Conservation (phyloP, 2,888 invertebrate species). For the Chloromyia formosa region DNA sequence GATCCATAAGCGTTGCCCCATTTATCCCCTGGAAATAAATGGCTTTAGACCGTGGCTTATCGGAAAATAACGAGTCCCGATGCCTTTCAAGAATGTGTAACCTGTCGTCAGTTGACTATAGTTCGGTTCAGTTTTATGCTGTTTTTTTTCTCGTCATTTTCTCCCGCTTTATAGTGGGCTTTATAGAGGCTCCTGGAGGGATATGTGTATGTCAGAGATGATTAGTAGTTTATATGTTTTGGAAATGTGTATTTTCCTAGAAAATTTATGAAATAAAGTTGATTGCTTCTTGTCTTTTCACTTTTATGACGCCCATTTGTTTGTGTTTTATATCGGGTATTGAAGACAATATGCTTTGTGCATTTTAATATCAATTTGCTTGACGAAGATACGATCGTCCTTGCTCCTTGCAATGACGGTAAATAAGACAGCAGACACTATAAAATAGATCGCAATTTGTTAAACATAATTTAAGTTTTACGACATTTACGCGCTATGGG, state of each 20-base stretch:
- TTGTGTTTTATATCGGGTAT: not conserved
- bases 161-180: conserved; percentile 10
- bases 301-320: conserved; percentile 20
- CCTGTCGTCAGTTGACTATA: conserved; percentile 28
- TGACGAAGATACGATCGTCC: too few species aligned
- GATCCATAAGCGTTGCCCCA: conserved; percentile 2
- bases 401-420: too few species aligned
- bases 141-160: not conserved
- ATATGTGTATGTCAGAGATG: conserved; percentile 23
- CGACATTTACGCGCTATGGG: too few species aligned
- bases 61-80: conserved; percentile 27
- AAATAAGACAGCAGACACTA: too few species aligned
- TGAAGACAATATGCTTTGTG: too few species aligned
- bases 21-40: conserved; percentile 29
- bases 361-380: too few species aligned
- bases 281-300: conserved; percentile 23
- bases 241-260: conserved; percentile 19
- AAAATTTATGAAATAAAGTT: conserved; percentile 21
- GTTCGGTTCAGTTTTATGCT: conserved; percentile 21
- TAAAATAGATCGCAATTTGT: too few species aligned
- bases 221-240: conserved; percentile 26
- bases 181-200: not conserved
- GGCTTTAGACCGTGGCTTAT: conserved; percentile 34
- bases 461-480: too few species aligned
- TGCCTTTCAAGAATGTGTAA: conserved; percentile 22